A percentile compares a stretch with the other conserved stretches of the same genome.
These are phyloP conservation scores for Oscheius sp. DNA, from an alignment of 2,888 invertebrate species.

Conservation along the genomic window DNA sequence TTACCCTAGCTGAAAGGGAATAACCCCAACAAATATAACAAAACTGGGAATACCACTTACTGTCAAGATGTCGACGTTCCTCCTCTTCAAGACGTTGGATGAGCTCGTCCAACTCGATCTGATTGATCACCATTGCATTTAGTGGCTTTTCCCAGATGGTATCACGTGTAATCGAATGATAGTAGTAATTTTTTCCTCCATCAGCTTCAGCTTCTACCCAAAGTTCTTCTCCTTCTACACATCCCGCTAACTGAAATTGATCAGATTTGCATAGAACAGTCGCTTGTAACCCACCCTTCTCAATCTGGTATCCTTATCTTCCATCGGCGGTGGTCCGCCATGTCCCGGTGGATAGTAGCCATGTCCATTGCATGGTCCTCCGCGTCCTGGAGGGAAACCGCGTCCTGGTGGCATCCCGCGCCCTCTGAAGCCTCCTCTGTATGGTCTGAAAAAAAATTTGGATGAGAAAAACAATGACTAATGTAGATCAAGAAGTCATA, in stretches of 20 bases:
- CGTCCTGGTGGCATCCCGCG: conserved; percentile 40
- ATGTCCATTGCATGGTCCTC: conserved; percentile 29
- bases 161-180: conserved; percentile 92
- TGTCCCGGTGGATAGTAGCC: conserved; percentile 19
- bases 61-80: conserved; percentile 37
- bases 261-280: neutral
- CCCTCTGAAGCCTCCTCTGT: conserved; percentile 24
- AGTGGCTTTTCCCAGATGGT: conserved; percentile 94
- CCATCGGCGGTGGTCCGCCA: conserved; percentile 29
- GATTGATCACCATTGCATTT: conserved; percentile 79
- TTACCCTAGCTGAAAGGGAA: conserved; percentile 21
- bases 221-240: conserved; percentile 76
- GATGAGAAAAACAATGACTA: too few species aligned
- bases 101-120: conserved; percentile 74
- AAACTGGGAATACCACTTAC: neutral
- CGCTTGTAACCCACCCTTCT: conserved; percentile 47
- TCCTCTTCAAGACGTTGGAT: conserved; percentile 58
- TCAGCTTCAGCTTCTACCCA: conserved; percentile 99
- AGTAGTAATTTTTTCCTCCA: conserved; percentile 88
- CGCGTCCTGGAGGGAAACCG: conserved; percentile 41
- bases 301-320: conserved; percentile 45
- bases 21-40: conserved; percentile 1
- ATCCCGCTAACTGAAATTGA: conserved; percentile 61
- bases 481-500: too few species aligned
- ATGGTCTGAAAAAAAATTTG: conserved; percentile 21